Evolutionary conservation across 2,797 vertebrate species (phyloP).

Genomic region (Prunella strophiata): DNA sequence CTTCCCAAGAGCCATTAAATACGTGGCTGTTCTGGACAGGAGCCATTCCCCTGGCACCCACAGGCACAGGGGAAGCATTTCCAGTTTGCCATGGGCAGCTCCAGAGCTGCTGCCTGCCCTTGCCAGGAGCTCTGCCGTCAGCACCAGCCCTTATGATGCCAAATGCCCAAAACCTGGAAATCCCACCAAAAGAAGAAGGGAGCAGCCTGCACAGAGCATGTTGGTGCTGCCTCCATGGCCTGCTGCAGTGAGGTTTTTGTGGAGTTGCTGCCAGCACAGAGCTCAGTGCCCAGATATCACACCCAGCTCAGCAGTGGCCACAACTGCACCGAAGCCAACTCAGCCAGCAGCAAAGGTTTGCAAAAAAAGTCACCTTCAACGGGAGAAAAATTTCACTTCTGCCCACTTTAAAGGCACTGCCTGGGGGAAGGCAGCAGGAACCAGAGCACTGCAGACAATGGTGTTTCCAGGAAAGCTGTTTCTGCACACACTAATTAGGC

Average conservation of each 20-base stretch:
- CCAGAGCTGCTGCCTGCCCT: fast-evolving
- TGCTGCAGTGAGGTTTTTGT: not conserved
- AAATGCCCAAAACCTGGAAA: not conserved
- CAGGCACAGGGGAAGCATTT: not conserved
- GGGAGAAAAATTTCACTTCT: not conserved
- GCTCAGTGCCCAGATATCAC: not conserved
- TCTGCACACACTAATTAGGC: not conserved
- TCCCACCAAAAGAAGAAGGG: not conserved
- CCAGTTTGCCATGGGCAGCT: not conserved
- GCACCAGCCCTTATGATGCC: not conserved
- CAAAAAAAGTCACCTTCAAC: not conserved
- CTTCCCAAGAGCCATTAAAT: not conserved
- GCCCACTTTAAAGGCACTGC: not conserved
- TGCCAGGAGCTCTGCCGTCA: not conserved
- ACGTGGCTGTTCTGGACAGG: not conserved
- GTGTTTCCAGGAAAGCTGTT: not conserved
- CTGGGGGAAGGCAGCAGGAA: not conserved
- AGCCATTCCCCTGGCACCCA: not conserved
- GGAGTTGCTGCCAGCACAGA: fast-evolving
- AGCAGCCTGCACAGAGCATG: not conserved
- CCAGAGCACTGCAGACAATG: not conserved
- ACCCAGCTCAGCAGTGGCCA: not conserved
- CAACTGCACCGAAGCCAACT: not conserved
- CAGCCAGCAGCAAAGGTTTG: not conserved
- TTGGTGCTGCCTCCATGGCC: fast-evolving